Evolutionary conservation across 2,797 vertebrate species (phyloP), one percentile per base, ranked within the genome.

Genomic region (Sebastes cheni): DNA sequence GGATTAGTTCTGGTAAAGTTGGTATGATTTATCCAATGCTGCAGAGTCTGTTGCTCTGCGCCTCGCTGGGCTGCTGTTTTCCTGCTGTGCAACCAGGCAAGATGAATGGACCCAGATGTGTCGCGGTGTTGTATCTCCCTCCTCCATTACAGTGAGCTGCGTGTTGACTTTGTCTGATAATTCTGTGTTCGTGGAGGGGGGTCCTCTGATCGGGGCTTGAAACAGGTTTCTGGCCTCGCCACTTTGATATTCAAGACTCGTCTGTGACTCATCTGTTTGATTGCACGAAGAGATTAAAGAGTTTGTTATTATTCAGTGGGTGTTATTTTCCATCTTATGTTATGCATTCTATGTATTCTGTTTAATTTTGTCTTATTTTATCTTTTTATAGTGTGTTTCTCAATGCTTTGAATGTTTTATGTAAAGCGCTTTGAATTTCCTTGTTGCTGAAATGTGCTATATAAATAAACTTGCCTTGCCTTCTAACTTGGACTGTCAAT

Each of bases 1-100:
- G 86, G 88, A 93, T 94, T 88, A 87, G 83, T 90, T 92, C 82
- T 88, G 84, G 84, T 92, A 89, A 92, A 93, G 87, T 92, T 93
- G 7, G 69, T 77, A 79, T 90, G 89, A 94, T 92, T 89, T 90
- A 90, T 92, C 77, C 85, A 42, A 22, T 29, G 82, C 46, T 61
- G 83, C 13, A 8, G 67, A 82, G 80, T 71, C 58, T 16, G 72
- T 64, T 72, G 61, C 76, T 70, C 16, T 36, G 60, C 4, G 36
- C n/a, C 61, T 81, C 23, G 27, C 75, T 23, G 59, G 4, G 30
- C 74, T 76, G 73, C 73, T 80, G 62, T 81, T 90, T 75, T 60
- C 78, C 84, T 79, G 83, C 81, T 75, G 79, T 71, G 71, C 75
- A 70, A 59, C 70, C 60, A 67, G 86, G 61, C 27, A 81, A 86